A percentile compares a stretch with the other conserved stretches of the same genome.
Conservation (phyloP, 2,888 invertebrate species). For the Charanyca ferruginea region DNA sequence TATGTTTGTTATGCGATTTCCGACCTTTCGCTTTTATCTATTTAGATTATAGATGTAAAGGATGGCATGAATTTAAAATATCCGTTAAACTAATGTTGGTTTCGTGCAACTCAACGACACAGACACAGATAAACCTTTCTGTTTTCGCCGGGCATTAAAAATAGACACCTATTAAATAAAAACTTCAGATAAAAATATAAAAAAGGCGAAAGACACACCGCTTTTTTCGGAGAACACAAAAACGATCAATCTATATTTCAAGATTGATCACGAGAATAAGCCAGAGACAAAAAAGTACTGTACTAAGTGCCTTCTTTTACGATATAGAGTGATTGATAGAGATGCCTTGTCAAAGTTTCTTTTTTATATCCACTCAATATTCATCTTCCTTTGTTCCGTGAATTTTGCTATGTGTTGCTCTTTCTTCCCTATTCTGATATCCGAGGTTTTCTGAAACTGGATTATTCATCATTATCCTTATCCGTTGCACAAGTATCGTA, state of each 20-base stretch:
- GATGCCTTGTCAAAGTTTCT: slow-evolving; percentile 65
- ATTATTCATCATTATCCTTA: slow-evolving; percentile 31
- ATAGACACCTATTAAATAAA: slow-evolving; percentile 21
- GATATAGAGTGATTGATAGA: slow-evolving; percentile 74
- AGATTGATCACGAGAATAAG: slow-evolving; percentile 69
- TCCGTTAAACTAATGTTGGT: too few relatives aligned
- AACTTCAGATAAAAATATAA: slow-evolving; percentile 36
- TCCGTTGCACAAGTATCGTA: background rate
- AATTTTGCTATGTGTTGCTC: slow-evolving; percentile 38
- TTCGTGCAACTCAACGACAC: too few relatives aligned
- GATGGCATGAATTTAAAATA: too few relatives aligned
- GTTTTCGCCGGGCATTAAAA: too few relatives aligned
- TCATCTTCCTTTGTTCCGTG: slow-evolving; percentile 66
- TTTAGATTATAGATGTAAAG: too few relatives aligned
- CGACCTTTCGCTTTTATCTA: too few relatives aligned
- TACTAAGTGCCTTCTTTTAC: slow-evolving; percentile 63
- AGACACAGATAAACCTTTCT: too few relatives aligned
- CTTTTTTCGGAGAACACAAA: slow-evolving; percentile 50
- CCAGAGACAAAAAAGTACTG: slow-evolving; percentile 71
- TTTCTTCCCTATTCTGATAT: slow-evolving; percentile 20
- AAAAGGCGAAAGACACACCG: slow-evolving; percentile 31
- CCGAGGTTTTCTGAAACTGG: slow-evolving; percentile 25
- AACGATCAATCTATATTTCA: slow-evolving; percentile 76
- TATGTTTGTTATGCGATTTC: too few relatives aligned
- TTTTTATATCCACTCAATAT: slow-evolving; percentile 73